Evolutionary conservation across 1,140 invertebrate genomes (phyloP).

Genomic region (Adelges cooleyi): DNA sequence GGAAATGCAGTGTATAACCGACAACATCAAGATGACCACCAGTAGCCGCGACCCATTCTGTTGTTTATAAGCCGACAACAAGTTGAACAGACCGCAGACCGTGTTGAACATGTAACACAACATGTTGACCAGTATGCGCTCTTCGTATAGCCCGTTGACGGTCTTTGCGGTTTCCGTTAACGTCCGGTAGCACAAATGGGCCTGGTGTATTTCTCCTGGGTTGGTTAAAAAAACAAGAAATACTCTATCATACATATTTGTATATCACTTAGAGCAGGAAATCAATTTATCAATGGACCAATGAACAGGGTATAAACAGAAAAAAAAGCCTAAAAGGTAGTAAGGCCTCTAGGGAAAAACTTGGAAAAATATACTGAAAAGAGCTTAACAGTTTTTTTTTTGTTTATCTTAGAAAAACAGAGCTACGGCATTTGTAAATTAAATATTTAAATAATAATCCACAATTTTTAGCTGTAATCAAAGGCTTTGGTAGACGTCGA

Average conservation of each 20-base stretch:
- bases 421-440: too few species aligned
- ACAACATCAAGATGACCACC: neutral
- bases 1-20: slow-evolving; percentile 4
- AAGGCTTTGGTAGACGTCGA: too few species aligned
- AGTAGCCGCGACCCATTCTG: neutral
- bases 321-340: too few species aligned
- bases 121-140: neutral
- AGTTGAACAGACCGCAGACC: slow-evolving; percentile 16
- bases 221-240: too few species aligned
- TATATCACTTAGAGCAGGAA: neutral
- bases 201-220: neutral
- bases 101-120: slow-evolving; percentile 21
- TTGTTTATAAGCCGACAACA: slow-evolving; percentile 8
- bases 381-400: too few species aligned
- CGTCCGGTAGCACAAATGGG: neutral
- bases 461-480: too few species aligned
- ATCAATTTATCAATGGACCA: too few species aligned
- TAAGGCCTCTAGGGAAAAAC: too few species aligned
- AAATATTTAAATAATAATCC: too few species aligned
- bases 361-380: too few species aligned
- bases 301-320: too few species aligned
- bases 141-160: neutral
- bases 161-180: neutral
- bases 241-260: neutral
- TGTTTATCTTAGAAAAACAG: too few species aligned